Evolutionary conservation across 2,797 vertebrate genomes (phyloP).

Genomic region (Periophthalmus magnuspinnatus): DNA sequence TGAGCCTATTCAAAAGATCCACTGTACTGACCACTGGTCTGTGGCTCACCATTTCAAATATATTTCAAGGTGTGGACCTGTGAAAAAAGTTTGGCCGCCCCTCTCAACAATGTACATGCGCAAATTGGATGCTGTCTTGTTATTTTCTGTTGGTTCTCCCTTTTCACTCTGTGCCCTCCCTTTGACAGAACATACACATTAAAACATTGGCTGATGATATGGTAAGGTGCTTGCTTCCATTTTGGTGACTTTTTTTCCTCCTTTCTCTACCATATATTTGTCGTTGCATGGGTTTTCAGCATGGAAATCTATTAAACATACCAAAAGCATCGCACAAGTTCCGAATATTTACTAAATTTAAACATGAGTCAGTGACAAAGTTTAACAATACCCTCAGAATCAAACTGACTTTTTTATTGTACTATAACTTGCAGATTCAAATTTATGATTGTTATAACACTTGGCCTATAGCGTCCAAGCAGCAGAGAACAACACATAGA

Average conservation of each 20-base stretch:
- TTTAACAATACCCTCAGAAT: conserved; percentile 17
- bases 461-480: conserved; percentile 33
- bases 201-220: conserved; percentile 99
- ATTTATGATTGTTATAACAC: conserved; percentile 43
- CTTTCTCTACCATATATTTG: conserved; percentile 41
- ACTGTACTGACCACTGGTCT: too few relatives aligned
- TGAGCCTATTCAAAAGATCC: too few relatives aligned
- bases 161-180: conserved; percentile 78
- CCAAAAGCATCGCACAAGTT: conserved; percentile 9
- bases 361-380: conserved; percentile 1
- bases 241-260: conserved; percentile 54
- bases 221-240: conserved; percentile 90
- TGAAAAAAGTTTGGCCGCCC: too few relatives aligned
- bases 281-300: conserved; percentile 64
- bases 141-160: conserved; percentile 73
- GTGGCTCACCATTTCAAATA: too few relatives aligned
- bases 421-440: conserved; percentile 8
- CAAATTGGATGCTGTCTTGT: conserved; percentile 46
- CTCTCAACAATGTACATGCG: conserved; percentile 27
- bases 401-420: conserved; percentile 23
- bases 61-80: too few relatives aligned
- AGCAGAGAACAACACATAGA: conserved; percentile 39
- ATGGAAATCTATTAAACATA: conserved; percentile 71
- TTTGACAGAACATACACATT: conserved; percentile 98
- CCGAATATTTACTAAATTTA: background rate